Base-by-base conservation (phyloP, 2,797 vertebrate genomes). In the Hirundo rustica region DNA sequence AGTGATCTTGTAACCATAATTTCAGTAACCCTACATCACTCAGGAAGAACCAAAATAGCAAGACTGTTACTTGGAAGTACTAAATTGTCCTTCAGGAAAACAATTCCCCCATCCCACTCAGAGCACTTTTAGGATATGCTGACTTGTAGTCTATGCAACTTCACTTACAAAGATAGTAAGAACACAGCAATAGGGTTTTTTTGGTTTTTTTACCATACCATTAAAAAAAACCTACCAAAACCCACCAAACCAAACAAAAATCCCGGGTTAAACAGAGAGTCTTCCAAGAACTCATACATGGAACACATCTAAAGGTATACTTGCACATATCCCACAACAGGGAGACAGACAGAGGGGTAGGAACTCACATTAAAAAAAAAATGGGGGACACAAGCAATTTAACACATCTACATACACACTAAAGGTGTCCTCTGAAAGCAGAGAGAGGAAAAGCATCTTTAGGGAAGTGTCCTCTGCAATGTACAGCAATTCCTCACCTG, bases 401-500 rank as follows among this genome's bases (percentile, higher is more conserved):
- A 2, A 55, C 38, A 74, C 1, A 3, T 25, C 12, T 65, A 10
- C 13, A 47, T 4, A 50, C n/a, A 92, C 44, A 48, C 50, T 85
- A 27, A 53, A 76, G 21, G 27, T 40, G 32, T 26, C 22, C 38
- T 88, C 71, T 74, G 75, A 79, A 67, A 85, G 54, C 4, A 10
- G 19, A 71, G 42, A 68, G 12, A 70, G 8, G 25, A 86, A 61
- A 21, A 85, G 16, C 18, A 11, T 34, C 70, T 68, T 60, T 0
- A 85, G 50, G 12, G 4, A 48, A 68, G 23, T 6, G 21, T 4
- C 3, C 30, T 74, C 40, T 73, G 50, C 25, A 71, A 47, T 61
- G 51, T 30, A 45, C 20, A 38, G 38, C 38, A 38, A 38, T 32
- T 89, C 30, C 71, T 98, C 96, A 99, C 99, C 99, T 99, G 99